Evolutionary conservation across 2,113 vertebrate species (phyloP).

Genomic region (Seriola aureovittata): DNA sequence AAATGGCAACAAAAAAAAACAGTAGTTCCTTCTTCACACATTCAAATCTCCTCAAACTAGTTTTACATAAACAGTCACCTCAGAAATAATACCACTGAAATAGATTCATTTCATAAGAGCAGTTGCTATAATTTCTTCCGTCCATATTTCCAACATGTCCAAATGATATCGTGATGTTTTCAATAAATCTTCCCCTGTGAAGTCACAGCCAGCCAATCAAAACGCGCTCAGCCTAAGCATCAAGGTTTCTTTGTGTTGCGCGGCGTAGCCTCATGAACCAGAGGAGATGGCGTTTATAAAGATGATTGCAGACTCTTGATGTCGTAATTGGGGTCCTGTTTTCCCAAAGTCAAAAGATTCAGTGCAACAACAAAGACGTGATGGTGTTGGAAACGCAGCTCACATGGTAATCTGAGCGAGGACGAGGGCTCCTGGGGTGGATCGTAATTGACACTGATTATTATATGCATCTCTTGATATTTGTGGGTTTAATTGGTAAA

Average conservation of each 20-base stretch:
- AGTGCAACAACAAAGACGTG: background rate
- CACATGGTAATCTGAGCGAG: background rate
- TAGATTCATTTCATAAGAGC: too few species aligned
- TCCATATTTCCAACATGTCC: background rate
- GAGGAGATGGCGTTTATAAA: background rate
- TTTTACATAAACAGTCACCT: background rate
- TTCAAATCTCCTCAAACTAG: background rate
- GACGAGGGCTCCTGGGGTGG: background rate
- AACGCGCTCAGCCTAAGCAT: background rate
- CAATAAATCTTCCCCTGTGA: constrained; percentile 4
- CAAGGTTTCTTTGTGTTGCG: constrained; percentile 37
- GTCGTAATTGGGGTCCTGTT: background rate
- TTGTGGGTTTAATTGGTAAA: background rate
- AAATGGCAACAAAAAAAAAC: too few species aligned
- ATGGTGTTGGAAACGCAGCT: background rate
- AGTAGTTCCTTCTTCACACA: too few species aligned
- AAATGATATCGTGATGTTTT: background rate
- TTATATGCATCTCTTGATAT: background rate
- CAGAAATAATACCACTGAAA: background rate
- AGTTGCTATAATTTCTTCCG: background rate
- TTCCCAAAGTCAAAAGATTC: background rate
- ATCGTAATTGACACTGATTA: background rate
- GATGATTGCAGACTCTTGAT: background rate
- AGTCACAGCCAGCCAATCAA: constrained; percentile 24
- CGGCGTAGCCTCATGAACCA: background rate